Conservation (phyloP, 1,140 invertebrate species). For the Pseudomyrmex dendroicus region DNA sequence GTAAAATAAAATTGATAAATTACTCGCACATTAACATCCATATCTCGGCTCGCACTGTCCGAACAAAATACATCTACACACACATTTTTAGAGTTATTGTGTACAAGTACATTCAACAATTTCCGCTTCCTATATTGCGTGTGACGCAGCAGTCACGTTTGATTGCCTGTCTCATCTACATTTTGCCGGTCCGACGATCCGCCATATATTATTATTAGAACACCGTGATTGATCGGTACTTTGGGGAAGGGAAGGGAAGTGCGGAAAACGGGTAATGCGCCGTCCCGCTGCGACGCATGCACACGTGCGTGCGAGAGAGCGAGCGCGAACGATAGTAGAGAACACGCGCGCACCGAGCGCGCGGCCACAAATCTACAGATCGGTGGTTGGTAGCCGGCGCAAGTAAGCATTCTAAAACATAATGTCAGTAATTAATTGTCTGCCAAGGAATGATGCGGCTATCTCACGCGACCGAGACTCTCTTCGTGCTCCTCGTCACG, state of each 20-base stretch:
- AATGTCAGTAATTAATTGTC: conserved; percentile 83
- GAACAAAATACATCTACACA: background rate
- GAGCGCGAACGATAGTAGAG: conserved; percentile 53
- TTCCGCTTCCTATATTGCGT: conserved; percentile 30
- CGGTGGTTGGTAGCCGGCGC: conserved; percentile 72
- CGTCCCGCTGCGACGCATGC: conserved; percentile 58
- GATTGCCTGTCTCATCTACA: conserved; percentile 12
- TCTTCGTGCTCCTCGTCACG: conserved; percentile 57
- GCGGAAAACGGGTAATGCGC: conserved; percentile 46
- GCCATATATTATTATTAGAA: conserved; percentile 30
- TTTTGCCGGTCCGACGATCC: conserved; percentile 4
- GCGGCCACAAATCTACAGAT: conserved; percentile 76
- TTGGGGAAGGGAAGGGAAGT: conserved; percentile 30
- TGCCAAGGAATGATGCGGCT: conserved; percentile 80
- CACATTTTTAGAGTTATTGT: too few species aligned
- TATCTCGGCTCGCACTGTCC: background rate
- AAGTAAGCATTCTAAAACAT: conserved; percentile 79
- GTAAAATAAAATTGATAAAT: too few species aligned
- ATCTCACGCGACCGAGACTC: conserved; percentile 78
- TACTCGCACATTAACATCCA: too few species aligned
- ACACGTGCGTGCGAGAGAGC: conserved; percentile 29
- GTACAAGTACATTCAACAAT: background rate
- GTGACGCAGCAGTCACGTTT: conserved; percentile 18
- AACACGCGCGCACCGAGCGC: conserved; percentile 1
- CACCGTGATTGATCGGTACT: conserved; percentile 63